Evolutionary conservation across 2,797 vertebrate species (phyloP).

Genomic region (Mormyrus proboscirostris): DNA sequence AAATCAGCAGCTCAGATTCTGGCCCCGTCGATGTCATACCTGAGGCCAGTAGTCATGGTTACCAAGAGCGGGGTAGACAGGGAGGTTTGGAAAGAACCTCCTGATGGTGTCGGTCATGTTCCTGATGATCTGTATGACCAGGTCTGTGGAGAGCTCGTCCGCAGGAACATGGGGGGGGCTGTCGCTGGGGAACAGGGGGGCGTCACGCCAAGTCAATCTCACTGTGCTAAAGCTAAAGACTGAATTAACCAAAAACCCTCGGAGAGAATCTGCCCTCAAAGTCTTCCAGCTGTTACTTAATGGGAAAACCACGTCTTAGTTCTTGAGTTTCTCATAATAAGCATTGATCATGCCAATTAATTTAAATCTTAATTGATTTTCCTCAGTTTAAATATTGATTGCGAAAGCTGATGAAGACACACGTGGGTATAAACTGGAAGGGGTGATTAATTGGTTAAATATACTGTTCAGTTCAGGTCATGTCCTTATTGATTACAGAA

Average conservation of each 20-base stretch:
- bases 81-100: conserved; percentile 72
- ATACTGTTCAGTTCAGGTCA: not conserved
- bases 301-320: not conserved
- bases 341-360: conserved; percentile 21
- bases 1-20: not conserved
- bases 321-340: not conserved
- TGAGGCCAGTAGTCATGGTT: conserved; percentile 98
- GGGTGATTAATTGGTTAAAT: not conserved
- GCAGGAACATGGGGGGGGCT: conserved; percentile 85
- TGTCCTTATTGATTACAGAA: not conserved
- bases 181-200: conserved; percentile 62
- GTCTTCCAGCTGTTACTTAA: conserved; percentile 19
- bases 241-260: conserved; percentile 28
- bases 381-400: conserved; percentile 28
- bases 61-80: conserved; percentile 85
- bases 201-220: not conserved
- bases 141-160: conserved; percentile 74
- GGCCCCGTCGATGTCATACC: conserved; percentile 50
- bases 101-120: conserved; percentile 82
- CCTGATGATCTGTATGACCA: conserved; percentile 75
- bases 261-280: conserved; percentile 20
- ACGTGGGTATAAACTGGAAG: not conserved
- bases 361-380: conserved; percentile 24
- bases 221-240: not conserved
- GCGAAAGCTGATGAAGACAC: not conserved